Evolutionary conservation across 1,140 invertebrate species (phyloP), one percentile per base, ranked within the genome.

Genomic region (Papilio aristodemus): DNA sequence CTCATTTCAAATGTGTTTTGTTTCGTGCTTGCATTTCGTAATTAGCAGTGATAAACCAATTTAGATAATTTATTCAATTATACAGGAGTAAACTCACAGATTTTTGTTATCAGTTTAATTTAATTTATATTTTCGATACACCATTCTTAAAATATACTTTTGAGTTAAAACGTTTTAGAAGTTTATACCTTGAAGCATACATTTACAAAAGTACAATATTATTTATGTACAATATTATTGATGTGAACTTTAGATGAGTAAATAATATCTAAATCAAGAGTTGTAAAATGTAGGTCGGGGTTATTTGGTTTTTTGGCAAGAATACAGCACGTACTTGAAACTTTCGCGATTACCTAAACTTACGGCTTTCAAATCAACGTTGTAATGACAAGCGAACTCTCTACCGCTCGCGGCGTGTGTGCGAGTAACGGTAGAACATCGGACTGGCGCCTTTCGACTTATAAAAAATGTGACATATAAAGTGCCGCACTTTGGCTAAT

Each of bases 331-430:
- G 46, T 54, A 54, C 46, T 54, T 54, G 46, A 54, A 54, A 54
- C 46, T 54, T 54, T 54, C 46, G 19, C 46, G 17, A 54, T 54
- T 54, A 54, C 46, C 46, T 54, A 54, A 54, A 54, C 19, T 19
- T 54, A 54, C 46, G 46, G 46, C 46, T 54, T 54, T 54, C 46
- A 54, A 54, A 46, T 46, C 17, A 54, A 22, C 46, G 46, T 54
- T 54, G 46, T 5, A 13, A 19, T 54, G 46, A 4, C 19, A 22
- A 19, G 22, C 17, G 27, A 32, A 6, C 27, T 32, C 27, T 32
- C 27, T 32, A 25, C 9, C 2, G 22, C 9, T 43, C 41, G 4
- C 41, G 8, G 46, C 19, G 22, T 22, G 19, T 54, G 46, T 46
- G 9, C 46, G 46, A 54, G 46, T 22, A 54, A 54, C 46, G 46